Percentiles rank a stretch among this genome's conserved stretches.
Conservation (phyloP, 1,140 invertebrate species). For the Leptinotarsa lineolata region DNA sequence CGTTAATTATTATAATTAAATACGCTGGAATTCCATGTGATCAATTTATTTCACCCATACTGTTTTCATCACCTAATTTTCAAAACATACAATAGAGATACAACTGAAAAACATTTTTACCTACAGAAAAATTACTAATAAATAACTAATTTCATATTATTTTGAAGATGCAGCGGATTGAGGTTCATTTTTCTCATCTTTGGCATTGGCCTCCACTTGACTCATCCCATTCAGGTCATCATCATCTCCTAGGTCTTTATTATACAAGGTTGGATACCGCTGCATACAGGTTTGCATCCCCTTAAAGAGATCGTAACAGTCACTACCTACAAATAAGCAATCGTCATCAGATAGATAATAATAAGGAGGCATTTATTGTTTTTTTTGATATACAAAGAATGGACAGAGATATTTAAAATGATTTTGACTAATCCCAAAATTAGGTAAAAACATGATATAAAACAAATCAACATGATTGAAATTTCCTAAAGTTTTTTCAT, state of each 20-base stretch:
- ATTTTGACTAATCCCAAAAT: no score
- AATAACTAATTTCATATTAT: conserved; percentile 7
- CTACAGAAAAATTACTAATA: not conserved
- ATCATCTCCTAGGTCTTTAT: conserved; percentile 62
- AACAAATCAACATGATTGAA: no score
- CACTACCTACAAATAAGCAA: conserved; percentile 60
- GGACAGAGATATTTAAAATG: no score
- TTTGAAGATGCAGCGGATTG: conserved; percentile 1
- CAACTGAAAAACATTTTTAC: not conserved
- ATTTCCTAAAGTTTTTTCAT: no score
- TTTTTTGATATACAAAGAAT: no score
- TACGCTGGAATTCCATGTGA: no score
- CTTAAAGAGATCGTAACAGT: conserved; percentile 89
- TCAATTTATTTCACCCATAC: not conserved
- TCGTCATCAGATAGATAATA: no score
- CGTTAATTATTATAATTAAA: no score
- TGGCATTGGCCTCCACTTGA: conserved; percentile 9
- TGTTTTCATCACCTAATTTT: not conserved
- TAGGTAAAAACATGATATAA: no score
- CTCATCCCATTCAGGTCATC: conserved; percentile 57
- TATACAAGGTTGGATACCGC: conserved; percentile 86
- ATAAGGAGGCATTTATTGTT: no score
- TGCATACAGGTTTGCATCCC: conserved; percentile 93
- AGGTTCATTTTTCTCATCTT: conserved; percentile 7
- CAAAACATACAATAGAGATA: not conserved